A percentile compares a stretch with the other conserved stretches of the same genome.
phyloP scores from a whole-genome alignment of 2,888 invertebrate genomes.

The Ethmia dodecea region DNA sequence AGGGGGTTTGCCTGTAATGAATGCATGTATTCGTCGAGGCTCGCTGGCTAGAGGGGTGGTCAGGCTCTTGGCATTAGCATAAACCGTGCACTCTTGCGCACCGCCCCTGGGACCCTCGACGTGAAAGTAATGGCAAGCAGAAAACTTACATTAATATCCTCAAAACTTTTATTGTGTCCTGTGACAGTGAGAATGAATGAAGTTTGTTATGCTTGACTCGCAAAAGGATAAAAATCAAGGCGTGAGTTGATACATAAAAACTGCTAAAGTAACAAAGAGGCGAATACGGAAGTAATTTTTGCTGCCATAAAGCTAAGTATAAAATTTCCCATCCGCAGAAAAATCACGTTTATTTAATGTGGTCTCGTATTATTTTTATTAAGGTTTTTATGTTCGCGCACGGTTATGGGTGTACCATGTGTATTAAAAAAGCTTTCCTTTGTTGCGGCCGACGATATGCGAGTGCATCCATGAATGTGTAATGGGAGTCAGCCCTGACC shows the following conservation, averaged over 20 bases:
- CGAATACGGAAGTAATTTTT: conserved; percentile 27
- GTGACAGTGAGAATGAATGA: too few species aligned
- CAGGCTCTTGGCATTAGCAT: conserved; percentile 54
- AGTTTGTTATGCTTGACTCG: too few species aligned
- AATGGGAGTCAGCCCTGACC: conserved; percentile 56
- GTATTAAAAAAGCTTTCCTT: conserved; percentile 32
- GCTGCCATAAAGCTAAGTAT: conserved; percentile 23
- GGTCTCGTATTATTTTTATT: conserved; percentile 37
- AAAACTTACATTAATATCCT: too few species aligned
- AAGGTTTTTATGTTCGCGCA: too few species aligned
- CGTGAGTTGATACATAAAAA: too few species aligned
- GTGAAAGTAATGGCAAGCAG: too few species aligned
- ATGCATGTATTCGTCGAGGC: conserved; percentile 25
- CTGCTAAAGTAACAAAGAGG: conserved; percentile 22
- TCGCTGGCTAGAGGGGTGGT: conserved; percentile 43
- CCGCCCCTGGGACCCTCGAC: too few species aligned
- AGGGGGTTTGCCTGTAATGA: conserved; percentile 26
- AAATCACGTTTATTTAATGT: conserved; percentile 42
- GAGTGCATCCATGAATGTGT: conserved; percentile 64
- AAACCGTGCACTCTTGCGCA: conserved; percentile 46
- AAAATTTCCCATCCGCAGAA: conserved; percentile 28
- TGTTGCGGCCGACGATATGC: conserved; percentile 42
- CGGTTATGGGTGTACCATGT: background rate
- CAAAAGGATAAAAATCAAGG: too few species aligned
- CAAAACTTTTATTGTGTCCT: too few species aligned